These are phyloP conservation scores for Megaceryle maxima DNA, from an alignment of 2,113 vertebrate genomes.

Conservation along the genomic window DNA sequence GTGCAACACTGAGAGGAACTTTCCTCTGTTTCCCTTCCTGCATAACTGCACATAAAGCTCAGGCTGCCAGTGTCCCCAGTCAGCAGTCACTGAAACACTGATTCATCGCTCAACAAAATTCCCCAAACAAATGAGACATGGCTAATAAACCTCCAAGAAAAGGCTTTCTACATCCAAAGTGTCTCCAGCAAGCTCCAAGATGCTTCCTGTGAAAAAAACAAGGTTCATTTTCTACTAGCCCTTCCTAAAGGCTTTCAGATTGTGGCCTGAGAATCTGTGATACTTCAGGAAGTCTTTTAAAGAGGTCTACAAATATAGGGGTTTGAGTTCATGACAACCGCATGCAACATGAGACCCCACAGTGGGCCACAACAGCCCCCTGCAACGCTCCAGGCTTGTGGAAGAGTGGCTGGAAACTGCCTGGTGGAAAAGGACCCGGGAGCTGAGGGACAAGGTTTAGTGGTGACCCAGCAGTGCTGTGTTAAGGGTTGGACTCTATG, in stretches of 20 bases:
- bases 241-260: background rate
- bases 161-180: background rate
- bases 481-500: too few species aligned
- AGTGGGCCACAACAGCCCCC: too few species aligned
- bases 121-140: background rate
- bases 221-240: background rate
- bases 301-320: background rate
- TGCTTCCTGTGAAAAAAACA: background rate
- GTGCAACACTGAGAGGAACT: background rate
- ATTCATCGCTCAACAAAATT: background rate
- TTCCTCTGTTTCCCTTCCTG: background rate
- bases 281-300: background rate
- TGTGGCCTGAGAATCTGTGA: background rate
- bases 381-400: too few species aligned
- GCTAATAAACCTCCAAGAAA: background rate
- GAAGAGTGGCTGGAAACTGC: too few species aligned
- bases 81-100: background rate
- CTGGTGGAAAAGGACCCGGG: too few species aligned
- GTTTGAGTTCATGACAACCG: background rate
- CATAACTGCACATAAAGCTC: background rate
- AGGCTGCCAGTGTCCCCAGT: background rate
- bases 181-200: background rate
- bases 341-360: too few species aligned
- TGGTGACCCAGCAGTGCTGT: too few species aligned
- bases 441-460: too few species aligned